Conservation (phyloP, 1,140 invertebrate species). For the Oedothorax gibbosus region DNA sequence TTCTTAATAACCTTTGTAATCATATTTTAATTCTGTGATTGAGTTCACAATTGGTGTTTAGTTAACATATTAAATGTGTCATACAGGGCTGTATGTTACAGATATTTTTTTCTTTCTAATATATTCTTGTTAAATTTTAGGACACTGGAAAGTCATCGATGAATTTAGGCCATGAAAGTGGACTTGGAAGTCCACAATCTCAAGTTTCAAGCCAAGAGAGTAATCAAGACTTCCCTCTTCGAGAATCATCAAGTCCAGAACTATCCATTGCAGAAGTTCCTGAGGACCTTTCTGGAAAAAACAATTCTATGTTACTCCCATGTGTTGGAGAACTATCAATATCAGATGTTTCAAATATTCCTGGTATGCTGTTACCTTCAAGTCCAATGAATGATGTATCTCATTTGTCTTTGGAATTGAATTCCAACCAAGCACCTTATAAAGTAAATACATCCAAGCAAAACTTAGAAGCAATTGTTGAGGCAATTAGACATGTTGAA, state of each 20-base stretch:
- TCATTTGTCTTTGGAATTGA: constrained; percentile 13
- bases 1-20: too few species aligned
- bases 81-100: background rate
- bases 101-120: background rate
- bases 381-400: constrained; percentile 5
- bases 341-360: constrained; percentile 38
- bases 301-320: constrained; percentile 36
- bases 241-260: constrained; percentile 45
- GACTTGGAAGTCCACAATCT: constrained; percentile 37
- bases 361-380: constrained; percentile 12
- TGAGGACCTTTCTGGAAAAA: constrained; percentile 60
- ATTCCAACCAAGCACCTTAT: constrained; percentile 14
- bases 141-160: constrained; percentile 8
- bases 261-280: constrained; percentile 38
- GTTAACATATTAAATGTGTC: too few species aligned
- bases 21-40: too few species aligned
- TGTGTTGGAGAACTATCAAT: constrained; percentile 50
- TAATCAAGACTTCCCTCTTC: constrained; percentile 26
- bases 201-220: constrained; percentile 49
- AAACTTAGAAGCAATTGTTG: constrained; percentile 96
- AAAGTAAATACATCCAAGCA: constrained; percentile 80
- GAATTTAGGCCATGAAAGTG: constrained; percentile 40
- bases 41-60: too few species aligned
- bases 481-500: constrained; percentile 95
- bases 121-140: background rate